Evolutionary conservation across 2,888 invertebrate species (phyloP).

Genomic region (Drosophila peninsularis): DNA sequence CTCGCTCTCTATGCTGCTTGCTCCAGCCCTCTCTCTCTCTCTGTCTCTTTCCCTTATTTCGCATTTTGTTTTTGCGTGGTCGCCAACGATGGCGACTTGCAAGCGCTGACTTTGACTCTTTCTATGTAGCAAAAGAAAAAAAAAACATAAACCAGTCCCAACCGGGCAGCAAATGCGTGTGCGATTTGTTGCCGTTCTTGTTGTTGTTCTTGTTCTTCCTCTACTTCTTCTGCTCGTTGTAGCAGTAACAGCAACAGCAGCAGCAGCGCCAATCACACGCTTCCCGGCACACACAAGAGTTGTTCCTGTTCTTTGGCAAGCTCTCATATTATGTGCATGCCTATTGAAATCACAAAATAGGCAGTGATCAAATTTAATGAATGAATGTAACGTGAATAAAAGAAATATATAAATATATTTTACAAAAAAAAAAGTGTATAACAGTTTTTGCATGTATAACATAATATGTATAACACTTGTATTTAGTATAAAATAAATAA

Average conservation of each 20-base stretch:
- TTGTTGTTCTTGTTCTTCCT: constrained; percentile 12
- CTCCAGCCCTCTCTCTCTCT: neutral
- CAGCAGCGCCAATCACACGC: constrained; percentile 70
- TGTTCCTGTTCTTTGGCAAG: constrained; percentile 74
- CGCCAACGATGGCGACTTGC: constrained; percentile 59
- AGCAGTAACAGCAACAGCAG: constrained; percentile 7
- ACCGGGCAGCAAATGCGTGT: constrained; percentile 56
- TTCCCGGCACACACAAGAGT: constrained; percentile 63
- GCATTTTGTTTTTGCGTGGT: constrained; percentile 52
- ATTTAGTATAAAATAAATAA: neutral
- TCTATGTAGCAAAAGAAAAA: constrained; percentile 21
- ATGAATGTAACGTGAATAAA: neutral
- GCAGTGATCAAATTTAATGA: neutral
- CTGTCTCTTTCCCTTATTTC: neutral
- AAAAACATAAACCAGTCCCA: constrained; percentile 48
- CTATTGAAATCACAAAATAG: neutral
- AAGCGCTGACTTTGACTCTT: constrained; percentile 70
- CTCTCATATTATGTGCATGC: constrained; percentile 36
- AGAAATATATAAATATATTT: neutral
- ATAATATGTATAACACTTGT: too few species aligned
- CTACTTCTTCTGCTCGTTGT: constrained; percentile 14
- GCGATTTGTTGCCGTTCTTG: constrained; percentile 30
- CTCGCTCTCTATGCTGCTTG: neutral
- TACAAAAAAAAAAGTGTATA: neutral
- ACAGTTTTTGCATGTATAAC: neutral